These are phyloP conservation scores for Tragelaphus scriptus DNA, from an alignment of 2,113 vertebrate genomes.

Conservation along the genomic window DNA sequence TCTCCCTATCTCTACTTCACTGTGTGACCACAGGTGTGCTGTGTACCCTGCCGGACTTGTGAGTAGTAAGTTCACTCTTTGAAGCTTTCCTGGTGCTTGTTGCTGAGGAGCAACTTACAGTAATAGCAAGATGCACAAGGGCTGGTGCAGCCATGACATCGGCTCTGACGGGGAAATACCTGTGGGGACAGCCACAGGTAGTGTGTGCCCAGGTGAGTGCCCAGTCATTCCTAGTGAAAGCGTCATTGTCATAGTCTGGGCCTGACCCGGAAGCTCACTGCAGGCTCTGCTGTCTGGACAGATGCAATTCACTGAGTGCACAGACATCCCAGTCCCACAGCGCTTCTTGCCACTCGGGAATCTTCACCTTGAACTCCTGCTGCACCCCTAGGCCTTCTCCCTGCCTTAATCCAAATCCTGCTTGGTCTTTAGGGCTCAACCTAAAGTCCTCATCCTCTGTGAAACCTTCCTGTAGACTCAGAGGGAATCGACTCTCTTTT, in stretches of 20 bases:
- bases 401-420: background rate
- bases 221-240: background rate
- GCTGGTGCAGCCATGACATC: background rate
- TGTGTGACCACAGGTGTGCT: rapidly evolving
- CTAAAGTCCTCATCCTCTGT: rapidly evolving
- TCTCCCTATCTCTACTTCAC: background rate
- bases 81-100: background rate
- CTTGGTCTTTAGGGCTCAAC: rapidly evolving
- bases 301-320: rapidly evolving
- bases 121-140: background rate
- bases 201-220: rapidly evolving
- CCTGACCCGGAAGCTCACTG: background rate
- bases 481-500: background rate
- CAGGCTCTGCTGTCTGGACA: rapidly evolving
- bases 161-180: background rate
- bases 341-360: rapidly evolving
- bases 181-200: background rate
- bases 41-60: too few relatives aligned
- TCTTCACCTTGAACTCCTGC: rapidly evolving
- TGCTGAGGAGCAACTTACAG: too few relatives aligned
- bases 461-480: background rate
- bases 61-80: background rate
- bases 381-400: background rate
- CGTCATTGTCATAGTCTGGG: rapidly evolving
- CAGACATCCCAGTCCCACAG: rapidly evolving